phyloP scores from a whole-genome alignment of 2,797 vertebrate species.

The Pithecia hirsuta region DNA sequence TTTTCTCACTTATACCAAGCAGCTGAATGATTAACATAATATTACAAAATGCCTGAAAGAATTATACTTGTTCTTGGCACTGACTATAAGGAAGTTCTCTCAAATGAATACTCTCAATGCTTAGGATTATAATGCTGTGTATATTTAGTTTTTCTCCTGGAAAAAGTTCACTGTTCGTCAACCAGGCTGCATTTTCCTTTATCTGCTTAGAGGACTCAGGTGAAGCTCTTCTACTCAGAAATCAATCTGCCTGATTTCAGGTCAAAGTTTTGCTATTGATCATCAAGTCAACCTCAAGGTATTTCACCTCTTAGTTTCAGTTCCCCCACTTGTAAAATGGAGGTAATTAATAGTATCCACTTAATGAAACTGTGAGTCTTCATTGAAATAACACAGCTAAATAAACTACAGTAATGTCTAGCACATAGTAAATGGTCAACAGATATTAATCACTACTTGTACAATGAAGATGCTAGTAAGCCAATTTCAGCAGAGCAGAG shows the following conservation, averaged over 20 bases:
- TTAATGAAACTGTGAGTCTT: background rate
- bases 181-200: background rate
- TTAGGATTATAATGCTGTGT: background rate
- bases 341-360: background rate
- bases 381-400: background rate
- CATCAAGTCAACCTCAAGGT: background rate
- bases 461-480: background rate
- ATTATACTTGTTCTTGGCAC: background rate
- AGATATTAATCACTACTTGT: background rate
- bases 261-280: background rate
- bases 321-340: background rate
- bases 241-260: background rate
- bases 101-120: background rate
- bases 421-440: background rate
- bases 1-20: background rate
- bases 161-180: background rate
- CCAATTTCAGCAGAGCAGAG: background rate
- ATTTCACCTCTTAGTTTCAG: background rate
- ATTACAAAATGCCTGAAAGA: background rate
- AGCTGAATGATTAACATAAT: background rate
- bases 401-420: background rate
- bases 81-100: background rate
- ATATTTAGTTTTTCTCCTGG: background rate
- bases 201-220: background rate
- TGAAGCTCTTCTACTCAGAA: background rate